Evolutionary conservation across 2,113 vertebrate species (phyloP).

Genomic region (Megalops atlanticus): DNA sequence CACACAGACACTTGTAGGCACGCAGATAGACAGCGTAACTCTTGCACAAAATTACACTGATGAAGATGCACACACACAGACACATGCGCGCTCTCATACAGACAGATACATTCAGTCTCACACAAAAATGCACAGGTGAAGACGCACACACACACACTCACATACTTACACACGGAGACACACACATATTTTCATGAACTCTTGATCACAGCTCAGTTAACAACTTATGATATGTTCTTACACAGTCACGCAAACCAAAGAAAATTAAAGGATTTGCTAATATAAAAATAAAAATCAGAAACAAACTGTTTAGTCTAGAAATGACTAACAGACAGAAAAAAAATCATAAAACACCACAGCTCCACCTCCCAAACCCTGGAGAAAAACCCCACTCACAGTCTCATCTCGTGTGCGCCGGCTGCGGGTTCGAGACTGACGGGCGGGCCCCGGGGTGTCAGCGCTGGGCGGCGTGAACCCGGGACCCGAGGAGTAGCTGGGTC

Average conservation of each 20-base stretch:
- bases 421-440: conserved; percentile 75
- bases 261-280: not conserved
- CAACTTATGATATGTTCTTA: not conserved
- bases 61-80: too few species aligned
- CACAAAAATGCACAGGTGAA: not conserved
- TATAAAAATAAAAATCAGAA: too few species aligned
- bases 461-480: conserved; percentile 70
- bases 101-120: not conserved
- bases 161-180: conserved; percentile 45
- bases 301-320: not conserved
- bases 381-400: conserved; percentile 75
- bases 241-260: not conserved
- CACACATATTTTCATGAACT: too few species aligned
- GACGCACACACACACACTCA: not conserved
- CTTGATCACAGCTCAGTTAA: too few species aligned
- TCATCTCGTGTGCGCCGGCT: conserved; percentile 82
- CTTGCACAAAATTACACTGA: too few species aligned
- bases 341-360: not conserved
- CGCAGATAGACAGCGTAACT: too few species aligned
- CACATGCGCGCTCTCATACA: not conserved
- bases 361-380: too few species aligned
- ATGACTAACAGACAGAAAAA: not conserved
- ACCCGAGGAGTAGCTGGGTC: conserved; percentile 83
- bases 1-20: not conserved
- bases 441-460: conserved; percentile 65